Percentiles rank a stretch among this genome's conserved stretches.
These are phyloP conservation scores for Gymnothorax reevesii DNA, from an alignment of 2,797 vertebrate species.

Conservation along the genomic window DNA sequence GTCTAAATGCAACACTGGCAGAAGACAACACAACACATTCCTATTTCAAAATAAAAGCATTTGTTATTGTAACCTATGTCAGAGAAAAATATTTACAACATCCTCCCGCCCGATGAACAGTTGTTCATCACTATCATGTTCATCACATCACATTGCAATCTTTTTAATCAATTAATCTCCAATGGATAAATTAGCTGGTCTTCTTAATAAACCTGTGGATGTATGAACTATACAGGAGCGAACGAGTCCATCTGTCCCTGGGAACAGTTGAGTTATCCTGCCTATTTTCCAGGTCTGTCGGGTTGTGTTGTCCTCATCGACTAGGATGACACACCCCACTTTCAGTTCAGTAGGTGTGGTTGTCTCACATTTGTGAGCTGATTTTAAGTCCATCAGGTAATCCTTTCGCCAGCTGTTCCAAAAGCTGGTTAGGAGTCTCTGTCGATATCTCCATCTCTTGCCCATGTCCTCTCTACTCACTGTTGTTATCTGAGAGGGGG, in stretches of 20 bases:
- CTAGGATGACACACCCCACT: not conserved
- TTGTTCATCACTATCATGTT: not conserved
- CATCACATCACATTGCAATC: no score
- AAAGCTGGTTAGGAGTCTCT: constrained; percentile 6
- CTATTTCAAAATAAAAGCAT: no score
- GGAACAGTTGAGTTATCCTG: constrained; percentile 21
- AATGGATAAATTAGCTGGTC: constrained; percentile 11
- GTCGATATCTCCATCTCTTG: not conserved
- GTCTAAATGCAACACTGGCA: no score
- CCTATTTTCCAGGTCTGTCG: constrained; percentile 24
- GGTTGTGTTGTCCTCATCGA: not conserved
- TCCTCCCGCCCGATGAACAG: constrained; percentile 16
- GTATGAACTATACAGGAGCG: not conserved
- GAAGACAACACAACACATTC: no score
- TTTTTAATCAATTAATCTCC: no score
- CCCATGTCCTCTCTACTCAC: not conserved
- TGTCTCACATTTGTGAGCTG: not conserved
- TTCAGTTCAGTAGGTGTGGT: not conserved
- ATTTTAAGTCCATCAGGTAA: not conserved
- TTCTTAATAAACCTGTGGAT: not conserved
- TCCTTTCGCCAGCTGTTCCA: not conserved
- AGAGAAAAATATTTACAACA: no score
- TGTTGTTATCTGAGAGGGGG: not conserved
- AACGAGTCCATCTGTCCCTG: not conserved
- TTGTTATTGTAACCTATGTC: no score